Base-by-base conservation (phyloP, 1,140 invertebrate species). In the Theocolax elegans region DNA sequence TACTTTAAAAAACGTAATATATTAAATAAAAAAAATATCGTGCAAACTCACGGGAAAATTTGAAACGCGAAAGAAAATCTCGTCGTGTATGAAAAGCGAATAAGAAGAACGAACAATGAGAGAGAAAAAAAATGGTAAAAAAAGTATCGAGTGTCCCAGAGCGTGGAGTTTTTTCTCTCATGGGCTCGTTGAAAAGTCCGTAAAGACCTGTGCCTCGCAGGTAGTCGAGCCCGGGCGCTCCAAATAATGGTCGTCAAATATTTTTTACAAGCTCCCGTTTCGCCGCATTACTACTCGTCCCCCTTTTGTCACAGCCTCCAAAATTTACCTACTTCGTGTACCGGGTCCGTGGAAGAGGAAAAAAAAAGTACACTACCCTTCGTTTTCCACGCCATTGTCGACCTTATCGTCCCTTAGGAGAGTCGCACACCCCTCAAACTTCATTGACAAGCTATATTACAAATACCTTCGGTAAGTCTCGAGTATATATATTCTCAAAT, bases 211-310 rank as follows among this genome's bases (percentile, higher is more conserved):
- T n/a, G n/a, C n/a, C 35, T 40, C 38, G 54, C 40, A 56, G 53
- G 64, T 56, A 66, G 63, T 8, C 9, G 42, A 7, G 17, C n/a
- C 17, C n/a, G 25, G 1, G 10, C 9, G n/a, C 64, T 19, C 38
- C 64, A 23, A 66, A 46, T 66, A 66, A 65, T 51, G 63, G 15
- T 19, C 38, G 25, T 29, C 49, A 54, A 65, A 42, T 40, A 51
- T 58, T 46, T 66, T 56, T 67, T 54, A 51, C 48, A 17, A 27
- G 10, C 46, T 40, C 40, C 12, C 48, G 46, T 54, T 54, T 25
- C n/a, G 9, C 51, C 8, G 19, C 49, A 10, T 15, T 54, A n/a
- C n/a, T n/a, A n/a, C n/a, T n/a, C n/a, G n/a, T 54, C 25, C 31
- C 25, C 21, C 63, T 23, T n/a, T 40, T n/a, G 27, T 15, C 27